These are phyloP conservation scores for Palythoa grandis DNA, from an alignment of 92 coral and sea anemone species.

Conservation along the genomic window DNA sequence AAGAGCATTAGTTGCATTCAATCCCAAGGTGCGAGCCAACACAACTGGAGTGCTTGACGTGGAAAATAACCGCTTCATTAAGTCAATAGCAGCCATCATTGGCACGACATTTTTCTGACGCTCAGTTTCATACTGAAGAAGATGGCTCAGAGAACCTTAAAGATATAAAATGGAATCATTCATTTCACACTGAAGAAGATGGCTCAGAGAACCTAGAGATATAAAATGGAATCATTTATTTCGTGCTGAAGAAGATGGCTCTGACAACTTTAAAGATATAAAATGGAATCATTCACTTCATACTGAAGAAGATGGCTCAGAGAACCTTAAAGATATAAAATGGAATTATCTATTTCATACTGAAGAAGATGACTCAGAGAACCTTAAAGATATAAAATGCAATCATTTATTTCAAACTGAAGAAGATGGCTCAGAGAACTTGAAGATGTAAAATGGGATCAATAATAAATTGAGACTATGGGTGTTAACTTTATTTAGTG, in stretches of 20 bases:
- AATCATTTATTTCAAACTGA: constrained; percentile 63
- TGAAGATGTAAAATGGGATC: constrained; percentile 20
- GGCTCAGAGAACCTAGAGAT: constrained; percentile 76
- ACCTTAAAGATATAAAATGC: constrained; percentile 54
- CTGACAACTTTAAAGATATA: too few species aligned
- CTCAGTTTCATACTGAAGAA: constrained; percentile 85
- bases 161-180: not conserved
- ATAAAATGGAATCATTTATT: not conserved
- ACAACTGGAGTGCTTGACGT: constrained; percentile 83
- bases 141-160: constrained; percentile 80
- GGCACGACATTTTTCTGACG: constrained; percentile 85
- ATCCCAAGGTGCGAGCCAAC: constrained; percentile 81
- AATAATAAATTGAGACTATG: too few species aligned
- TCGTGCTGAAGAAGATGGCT: constrained; percentile 80
- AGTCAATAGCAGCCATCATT: constrained; percentile 88
- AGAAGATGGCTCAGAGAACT: constrained; percentile 85
- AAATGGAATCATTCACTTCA: constrained; percentile 44
- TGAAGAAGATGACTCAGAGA: constrained; percentile 76
- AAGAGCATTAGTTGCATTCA: constrained; percentile 79
- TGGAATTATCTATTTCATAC: constrained; percentile 58
- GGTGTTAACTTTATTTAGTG: too few species aligned
- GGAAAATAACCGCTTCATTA: constrained; percentile 91
- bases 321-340: constrained; percentile 62
- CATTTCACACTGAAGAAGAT: constrained; percentile 81
- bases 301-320: constrained; percentile 80